These are phyloP conservation scores for Pardalotus punctatus DNA, from an alignment of 2,113 vertebrate species.

Conservation along the genomic window DNA sequence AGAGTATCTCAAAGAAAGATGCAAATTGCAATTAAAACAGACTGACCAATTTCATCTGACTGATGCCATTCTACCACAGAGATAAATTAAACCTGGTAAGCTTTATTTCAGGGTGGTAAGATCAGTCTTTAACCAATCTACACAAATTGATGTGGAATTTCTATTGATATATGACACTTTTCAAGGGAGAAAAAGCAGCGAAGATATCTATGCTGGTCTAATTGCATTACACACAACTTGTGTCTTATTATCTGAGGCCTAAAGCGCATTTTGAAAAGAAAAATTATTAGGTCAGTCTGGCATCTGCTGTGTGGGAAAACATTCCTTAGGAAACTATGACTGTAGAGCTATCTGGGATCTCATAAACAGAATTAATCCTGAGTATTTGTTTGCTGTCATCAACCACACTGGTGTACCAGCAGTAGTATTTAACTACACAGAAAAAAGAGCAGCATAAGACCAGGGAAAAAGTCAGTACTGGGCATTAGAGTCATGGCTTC, in stretches of 20 bases:
- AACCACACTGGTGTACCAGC: neutral
- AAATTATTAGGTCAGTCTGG: neutral
- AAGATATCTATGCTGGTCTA: neutral
- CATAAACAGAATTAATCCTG: neutral
- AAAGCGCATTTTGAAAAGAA: neutral
- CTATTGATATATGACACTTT: neutral
- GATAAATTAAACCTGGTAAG: neutral
- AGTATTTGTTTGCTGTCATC: neutral
- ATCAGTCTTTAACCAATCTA: neutral
- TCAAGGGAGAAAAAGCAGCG: neutral
- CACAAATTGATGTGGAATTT: neutral
- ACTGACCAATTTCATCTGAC: neutral
- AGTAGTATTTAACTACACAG: neutral
- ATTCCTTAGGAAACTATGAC: neutral
- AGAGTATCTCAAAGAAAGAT: neutral
- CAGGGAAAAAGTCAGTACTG: neutral
- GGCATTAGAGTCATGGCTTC: neutral
- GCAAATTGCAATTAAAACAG: neutral
- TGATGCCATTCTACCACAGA: neutral
- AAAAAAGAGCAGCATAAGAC: neutral
- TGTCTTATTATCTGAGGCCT: neutral
- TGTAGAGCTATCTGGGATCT: neutral
- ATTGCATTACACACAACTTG: neutral
- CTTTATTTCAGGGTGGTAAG: neutral
- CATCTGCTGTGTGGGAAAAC: constrained; percentile 8